These are phyloP conservation scores for Peromyscus nudipes DNA, from an alignment of 2,797 vertebrate species.

Conservation along the genomic window DNA sequence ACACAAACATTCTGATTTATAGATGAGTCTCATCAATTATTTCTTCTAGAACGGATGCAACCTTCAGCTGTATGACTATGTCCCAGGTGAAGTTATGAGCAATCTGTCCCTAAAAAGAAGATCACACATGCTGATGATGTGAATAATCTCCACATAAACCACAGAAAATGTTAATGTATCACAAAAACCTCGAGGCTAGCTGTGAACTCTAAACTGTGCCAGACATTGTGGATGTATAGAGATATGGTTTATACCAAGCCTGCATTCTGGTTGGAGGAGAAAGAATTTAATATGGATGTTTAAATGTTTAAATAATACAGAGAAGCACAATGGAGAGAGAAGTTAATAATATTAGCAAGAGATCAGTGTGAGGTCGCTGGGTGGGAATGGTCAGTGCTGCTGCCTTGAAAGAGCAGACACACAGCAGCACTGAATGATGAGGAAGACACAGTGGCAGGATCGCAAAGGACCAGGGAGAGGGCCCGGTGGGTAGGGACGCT, in stretches of 20 bases:
- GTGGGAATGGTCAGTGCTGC: not conserved
- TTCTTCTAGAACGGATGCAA: not conserved
- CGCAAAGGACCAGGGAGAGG: not conserved
- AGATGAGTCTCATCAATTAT: not conserved
- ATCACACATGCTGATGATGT: not conserved
- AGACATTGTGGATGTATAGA: not conserved
- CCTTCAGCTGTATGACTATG: not conserved
- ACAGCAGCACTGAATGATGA: not conserved
- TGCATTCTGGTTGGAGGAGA: not conserved
- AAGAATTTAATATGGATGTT: not conserved
- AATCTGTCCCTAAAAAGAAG: not conserved
- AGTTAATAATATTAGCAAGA: not conserved
- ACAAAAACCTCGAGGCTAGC: not conserved
- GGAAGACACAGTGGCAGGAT: not conserved
- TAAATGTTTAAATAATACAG: not conserved
- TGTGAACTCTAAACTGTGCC: not conserved
- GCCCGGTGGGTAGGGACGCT: not conserved
- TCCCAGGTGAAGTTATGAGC: not conserved
- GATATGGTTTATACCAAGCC: not conserved
- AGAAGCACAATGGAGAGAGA: not conserved
- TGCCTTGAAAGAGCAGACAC: not conserved
- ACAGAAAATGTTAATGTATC: not conserved
- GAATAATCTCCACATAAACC: not conserved
- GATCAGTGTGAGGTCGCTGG: not conserved
- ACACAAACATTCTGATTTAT: conserved; percentile 33